These are phyloP conservation scores for Fragum sueziense DNA, from an alignment of 2,888 invertebrate genomes.

Conservation along the genomic window DNA sequence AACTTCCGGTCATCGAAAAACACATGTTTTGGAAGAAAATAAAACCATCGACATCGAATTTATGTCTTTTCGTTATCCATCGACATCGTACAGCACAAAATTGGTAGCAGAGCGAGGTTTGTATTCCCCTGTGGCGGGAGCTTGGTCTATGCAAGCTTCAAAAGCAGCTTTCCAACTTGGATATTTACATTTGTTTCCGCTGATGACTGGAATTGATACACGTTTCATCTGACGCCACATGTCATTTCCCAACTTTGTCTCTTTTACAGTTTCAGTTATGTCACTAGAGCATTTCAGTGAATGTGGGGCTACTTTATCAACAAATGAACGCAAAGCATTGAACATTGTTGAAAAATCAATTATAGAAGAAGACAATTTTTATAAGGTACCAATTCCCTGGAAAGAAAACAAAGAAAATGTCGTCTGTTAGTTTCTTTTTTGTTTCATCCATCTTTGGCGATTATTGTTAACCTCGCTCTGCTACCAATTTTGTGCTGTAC, in stretches of 20 bases:
- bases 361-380: no score
- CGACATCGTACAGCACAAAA: no score
- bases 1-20: no score
- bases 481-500: conserved; percentile 1
- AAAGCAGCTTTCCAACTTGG: background rate
- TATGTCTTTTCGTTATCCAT: no score
- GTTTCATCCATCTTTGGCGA: background rate
- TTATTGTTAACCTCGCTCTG: background rate
- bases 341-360: no score
- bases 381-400: background rate
- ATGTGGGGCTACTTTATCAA: no score
- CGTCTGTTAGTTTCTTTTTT: background rate
- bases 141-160: conserved; percentile 3
- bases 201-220: background rate
- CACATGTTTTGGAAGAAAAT: no score
- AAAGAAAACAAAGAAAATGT: background rate
- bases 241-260: background rate
- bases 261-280: background rate
- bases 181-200: background rate
- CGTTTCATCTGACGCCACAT: conserved; percentile 2
- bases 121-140: background rate
- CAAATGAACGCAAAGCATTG: no score
- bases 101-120: no score
- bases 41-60: no score
- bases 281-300: background rate